Evolutionary conservation across 2,113 vertebrate genomes (phyloP).

Genomic region (Trematomus loennbergii): DNA sequence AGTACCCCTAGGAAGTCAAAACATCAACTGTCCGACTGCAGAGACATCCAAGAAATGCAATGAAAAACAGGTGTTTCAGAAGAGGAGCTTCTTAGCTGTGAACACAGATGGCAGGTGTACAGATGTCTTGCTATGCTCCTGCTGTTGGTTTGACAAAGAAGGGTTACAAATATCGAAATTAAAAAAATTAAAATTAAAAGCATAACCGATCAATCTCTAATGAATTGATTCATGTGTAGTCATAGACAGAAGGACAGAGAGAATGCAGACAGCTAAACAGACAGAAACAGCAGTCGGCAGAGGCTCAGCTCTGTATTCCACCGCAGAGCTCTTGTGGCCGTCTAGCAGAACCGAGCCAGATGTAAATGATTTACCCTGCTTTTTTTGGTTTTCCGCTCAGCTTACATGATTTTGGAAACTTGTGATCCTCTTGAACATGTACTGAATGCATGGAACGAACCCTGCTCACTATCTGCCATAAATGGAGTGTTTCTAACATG

Average conservation of each 20-base stretch:
- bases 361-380: slow-evolving; percentile 65
- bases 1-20: slow-evolving; percentile 43
- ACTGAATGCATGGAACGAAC: slow-evolving; percentile 14
- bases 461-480: slow-evolving; percentile 21
- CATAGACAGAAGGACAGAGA: background rate
- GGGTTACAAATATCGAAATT: too few species aligned
- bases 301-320: background rate
- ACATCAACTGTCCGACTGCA: slow-evolving; percentile 36
- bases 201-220: background rate
- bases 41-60: slow-evolving; percentile 15
- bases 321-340: slow-evolving; percentile 33
- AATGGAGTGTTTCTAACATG: slow-evolving; percentile 24
- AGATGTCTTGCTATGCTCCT: background rate
- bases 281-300: background rate
- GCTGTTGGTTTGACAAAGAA: too few species aligned
- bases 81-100: background rate
- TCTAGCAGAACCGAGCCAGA: slow-evolving; percentile 43
- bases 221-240: background rate
- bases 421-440: slow-evolving; percentile 25
- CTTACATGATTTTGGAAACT: slow-evolving; percentile 56
- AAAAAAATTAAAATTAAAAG: background rate
- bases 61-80: slow-evolving; percentile 48
- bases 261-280: background rate
- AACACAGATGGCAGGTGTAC: slow-evolving; percentile 14
- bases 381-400: slow-evolving; percentile 30